Conservation (phyloP, 2,888 invertebrate species). For the Caenorhabditis uteleia region DNA sequence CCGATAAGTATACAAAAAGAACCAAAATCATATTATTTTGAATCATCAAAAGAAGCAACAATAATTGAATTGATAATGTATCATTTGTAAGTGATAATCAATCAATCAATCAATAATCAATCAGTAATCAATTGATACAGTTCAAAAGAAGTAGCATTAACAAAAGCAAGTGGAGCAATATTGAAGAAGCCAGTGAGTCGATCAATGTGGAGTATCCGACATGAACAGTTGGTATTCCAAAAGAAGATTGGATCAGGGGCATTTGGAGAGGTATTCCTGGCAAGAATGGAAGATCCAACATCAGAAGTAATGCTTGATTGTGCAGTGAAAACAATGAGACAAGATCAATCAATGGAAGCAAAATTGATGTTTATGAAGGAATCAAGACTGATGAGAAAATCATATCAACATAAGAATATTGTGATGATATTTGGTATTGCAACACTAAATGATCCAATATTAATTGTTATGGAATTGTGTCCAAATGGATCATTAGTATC, state of each 20-base stretch:
- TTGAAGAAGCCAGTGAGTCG: slow-evolving; percentile 33
- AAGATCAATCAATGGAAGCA: slow-evolving; percentile 41
- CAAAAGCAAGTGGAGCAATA: slow-evolving; percentile 12
- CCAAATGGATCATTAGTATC: slow-evolving; percentile 53
- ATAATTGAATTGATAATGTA: slow-evolving; percentile 11
- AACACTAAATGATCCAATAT: slow-evolving; percentile 57
- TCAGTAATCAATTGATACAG: no score
- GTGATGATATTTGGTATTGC: slow-evolving; percentile 57
- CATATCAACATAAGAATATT: slow-evolving; percentile 52
- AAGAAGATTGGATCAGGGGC: slow-evolving; percentile 59
- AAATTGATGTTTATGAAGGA: slow-evolving; percentile 59
- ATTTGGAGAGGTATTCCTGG: slow-evolving; percentile 52
- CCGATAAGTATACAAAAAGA: slow-evolving; percentile 18
- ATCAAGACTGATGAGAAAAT: slow-evolving; percentile 60
- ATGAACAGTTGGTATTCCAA: slow-evolving; percentile 49
- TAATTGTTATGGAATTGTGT: slow-evolving; percentile 62
- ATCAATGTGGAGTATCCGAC: slow-evolving; percentile 53
- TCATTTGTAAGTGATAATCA: slow-evolving; percentile 13
- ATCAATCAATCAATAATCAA: not conserved
- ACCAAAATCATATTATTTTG: slow-evolving; percentile 10
- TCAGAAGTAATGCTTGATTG: slow-evolving; percentile 44
- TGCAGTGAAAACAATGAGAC: slow-evolving; percentile 61
- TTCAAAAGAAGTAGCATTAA: slow-evolving; percentile 33
- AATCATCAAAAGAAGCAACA: slow-evolving; percentile 10
- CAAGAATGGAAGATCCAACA: slow-evolving; percentile 31